Evolutionary conservation across 1,140 invertebrate species (phyloP), one percentile per base, ranked within the genome.

Genomic region (Palaemon carinicauda): DNA sequence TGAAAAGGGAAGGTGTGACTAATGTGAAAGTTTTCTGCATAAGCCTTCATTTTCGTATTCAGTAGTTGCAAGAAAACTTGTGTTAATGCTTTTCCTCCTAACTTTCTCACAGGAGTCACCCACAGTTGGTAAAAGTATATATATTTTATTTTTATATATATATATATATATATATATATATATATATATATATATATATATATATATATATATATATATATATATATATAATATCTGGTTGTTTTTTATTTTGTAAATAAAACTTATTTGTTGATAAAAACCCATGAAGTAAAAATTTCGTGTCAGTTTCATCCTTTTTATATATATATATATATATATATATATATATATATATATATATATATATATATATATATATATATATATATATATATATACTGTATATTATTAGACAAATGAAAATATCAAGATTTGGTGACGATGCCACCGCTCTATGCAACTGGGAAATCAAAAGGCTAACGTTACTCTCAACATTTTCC

Each of bases 121-220:
- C 33, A n/a, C n/a, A n/a, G n/a, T n/a, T n/a, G n/a, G n/a, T n/a
- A n/a, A n/a, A 75, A n/a, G 41, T 41, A 75, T 75, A 75, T 75
- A 75, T 75, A 75, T 50, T n/a, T 3, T 60, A 24, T 60, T 15
- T 60, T 10, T 2, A 21, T 60, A 24, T 0, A 12, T 60, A 24
- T 2, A 60, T 60, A 24, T 1, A 24, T n/a, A 21, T 60, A 73
- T 41, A 33, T 41, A 73, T 73, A 33, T 1, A 73, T 73, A 73
- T 33, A 73, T 73, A 73, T 73, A 73, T 73, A 73, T 73, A 73
- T 73, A 73, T 73, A 73, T 73, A 73, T 33, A 73, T 73, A 73
- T 73, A 73, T 73, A 73, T 33, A 73, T 73, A 73, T 33, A 73
- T 31, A 73, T 73, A 73, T 73, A 73, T 73, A 73, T 73, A 33